phyloP scores from a whole-genome alignment of 1,140 invertebrate genomes.

The Palaemon carinicauda region DNA sequence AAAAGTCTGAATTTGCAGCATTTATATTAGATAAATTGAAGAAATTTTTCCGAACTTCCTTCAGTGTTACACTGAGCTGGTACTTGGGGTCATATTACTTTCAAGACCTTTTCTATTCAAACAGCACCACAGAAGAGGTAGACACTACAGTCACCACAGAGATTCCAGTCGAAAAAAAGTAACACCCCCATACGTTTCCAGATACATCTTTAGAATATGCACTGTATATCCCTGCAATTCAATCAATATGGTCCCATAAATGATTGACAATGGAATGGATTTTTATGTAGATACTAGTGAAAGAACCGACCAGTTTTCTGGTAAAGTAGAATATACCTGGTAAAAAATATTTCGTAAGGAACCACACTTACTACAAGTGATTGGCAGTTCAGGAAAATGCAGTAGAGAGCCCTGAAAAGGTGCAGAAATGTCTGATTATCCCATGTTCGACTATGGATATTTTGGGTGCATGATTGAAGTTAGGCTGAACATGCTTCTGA shows the following conservation, averaged over 20 bases:
- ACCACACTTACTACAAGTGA: not conserved
- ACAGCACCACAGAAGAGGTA: too few species aligned
- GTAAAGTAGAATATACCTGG: not conserved
- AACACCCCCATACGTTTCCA: too few species aligned
- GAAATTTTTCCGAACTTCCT: too few species aligned
- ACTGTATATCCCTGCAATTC: too few species aligned
- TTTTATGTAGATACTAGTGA: conserved; percentile 4
- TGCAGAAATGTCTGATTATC: not conserved
- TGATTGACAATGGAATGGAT: not conserved
- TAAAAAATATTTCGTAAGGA: not conserved
- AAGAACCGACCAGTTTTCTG: not conserved
- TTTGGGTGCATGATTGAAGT: not conserved
- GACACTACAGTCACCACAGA: too few species aligned
- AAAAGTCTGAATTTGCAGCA: too few species aligned
- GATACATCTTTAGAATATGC: too few species aligned
- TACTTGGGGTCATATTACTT: too few species aligned
- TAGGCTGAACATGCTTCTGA: not conserved
- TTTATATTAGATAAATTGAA: too few species aligned
- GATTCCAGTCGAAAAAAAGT: too few species aligned
- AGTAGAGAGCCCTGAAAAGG: not conserved
- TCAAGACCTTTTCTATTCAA: too few species aligned
- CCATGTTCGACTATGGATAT: not conserved
- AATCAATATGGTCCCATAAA: not conserved
- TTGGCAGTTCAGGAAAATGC: not conserved
- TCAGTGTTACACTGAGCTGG: too few species aligned